phyloP scores from a whole-genome alignment of 2,797 vertebrate species.

The Anableps anableps region DNA sequence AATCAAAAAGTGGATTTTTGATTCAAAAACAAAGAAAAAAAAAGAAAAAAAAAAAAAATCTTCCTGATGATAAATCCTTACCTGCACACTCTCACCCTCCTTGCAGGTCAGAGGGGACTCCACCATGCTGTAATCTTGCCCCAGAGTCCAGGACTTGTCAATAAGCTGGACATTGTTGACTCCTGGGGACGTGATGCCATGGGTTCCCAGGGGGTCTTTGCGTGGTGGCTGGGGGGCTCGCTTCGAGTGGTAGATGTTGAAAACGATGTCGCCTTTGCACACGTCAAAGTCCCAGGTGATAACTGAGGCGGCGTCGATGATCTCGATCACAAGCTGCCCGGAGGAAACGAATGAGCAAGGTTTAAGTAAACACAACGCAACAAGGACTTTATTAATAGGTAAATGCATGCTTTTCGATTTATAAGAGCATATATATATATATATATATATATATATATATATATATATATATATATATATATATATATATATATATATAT shows the following conservation, averaged over 20 bases:
- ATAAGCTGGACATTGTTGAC: slow-evolving; percentile 97
- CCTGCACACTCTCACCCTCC: slow-evolving; percentile 98
- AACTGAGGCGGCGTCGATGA: slow-evolving; percentile 94
- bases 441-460: too few relatives aligned
- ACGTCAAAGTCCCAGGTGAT: slow-evolving; percentile 99
- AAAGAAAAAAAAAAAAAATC: not conserved
- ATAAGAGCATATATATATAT: not conserved
- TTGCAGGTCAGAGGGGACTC: slow-evolving; percentile 94
- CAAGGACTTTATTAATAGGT: not conserved
- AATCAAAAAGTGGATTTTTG: not conserved
- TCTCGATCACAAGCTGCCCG: slow-evolving; percentile 89
- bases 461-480: too few relatives aligned
- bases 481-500: too few relatives aligned
- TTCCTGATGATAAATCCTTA: slow-evolving; percentile 46
- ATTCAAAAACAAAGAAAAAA: not conserved
- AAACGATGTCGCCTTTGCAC: slow-evolving; percentile 96
- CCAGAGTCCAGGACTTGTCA: slow-evolving; percentile 92
- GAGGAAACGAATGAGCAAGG: not conserved
- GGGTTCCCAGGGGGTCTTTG: slow-evolving; percentile 90
- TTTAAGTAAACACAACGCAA: not conserved
- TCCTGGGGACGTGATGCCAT: slow-evolving; percentile 89
- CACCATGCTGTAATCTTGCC: slow-evolving; percentile 97
- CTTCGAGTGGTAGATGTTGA: slow-evolving; percentile 98
- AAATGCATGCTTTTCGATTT: not conserved
- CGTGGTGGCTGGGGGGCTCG: slow-evolving; percentile 91